Evolutionary conservation across 1,140 invertebrate species (phyloP).

Genomic region (Dysdera silvatica): DNA sequence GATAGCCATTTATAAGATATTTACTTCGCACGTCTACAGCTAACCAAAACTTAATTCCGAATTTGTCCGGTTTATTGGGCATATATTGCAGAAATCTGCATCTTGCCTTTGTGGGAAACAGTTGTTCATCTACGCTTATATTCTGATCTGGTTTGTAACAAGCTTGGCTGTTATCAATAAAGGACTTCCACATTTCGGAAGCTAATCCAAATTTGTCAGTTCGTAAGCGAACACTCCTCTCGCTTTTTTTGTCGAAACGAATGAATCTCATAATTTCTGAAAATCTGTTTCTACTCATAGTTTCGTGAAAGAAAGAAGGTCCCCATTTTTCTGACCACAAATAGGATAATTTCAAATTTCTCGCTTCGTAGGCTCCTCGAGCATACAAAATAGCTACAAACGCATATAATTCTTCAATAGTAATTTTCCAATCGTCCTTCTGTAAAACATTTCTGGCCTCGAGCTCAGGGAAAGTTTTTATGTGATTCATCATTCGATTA

Average conservation of each 20-base stretch:
- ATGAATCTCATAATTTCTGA: constrained; percentile 5
- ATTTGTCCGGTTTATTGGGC: constrained; percentile 29
- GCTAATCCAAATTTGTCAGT: constrained; percentile 23
- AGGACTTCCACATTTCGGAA: constrained; percentile 13
- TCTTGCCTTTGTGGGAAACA: constrained; percentile 11
- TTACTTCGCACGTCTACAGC: constrained; percentile 5
- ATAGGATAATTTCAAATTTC: neutral
- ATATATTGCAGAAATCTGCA: constrained; percentile 23
- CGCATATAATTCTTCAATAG: neutral
- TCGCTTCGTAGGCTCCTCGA: neutral
- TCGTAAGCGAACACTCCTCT: neutral
- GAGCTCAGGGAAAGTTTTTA: neutral
- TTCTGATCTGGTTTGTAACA: constrained; percentile 18
- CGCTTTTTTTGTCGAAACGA: constrained; percentile 15
- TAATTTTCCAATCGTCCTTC: neutral
- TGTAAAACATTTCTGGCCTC: neutral
- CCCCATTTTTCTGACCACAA: neutral
- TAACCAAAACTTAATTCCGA: constrained; percentile 30
- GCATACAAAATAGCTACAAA: neutral
- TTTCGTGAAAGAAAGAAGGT: neutral
- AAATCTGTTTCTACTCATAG: constrained; percentile 6
- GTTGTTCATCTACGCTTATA: constrained; percentile 24
- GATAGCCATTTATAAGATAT: constrained; percentile 22
- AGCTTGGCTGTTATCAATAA: constrained; percentile 22
- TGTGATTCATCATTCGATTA: neutral